Percentiles rank a stretch among this genome's conserved stretches.
Evolutionary conservation across 2,113 vertebrate species (phyloP).

Genomic region (Australoheros scitulus): DNA sequence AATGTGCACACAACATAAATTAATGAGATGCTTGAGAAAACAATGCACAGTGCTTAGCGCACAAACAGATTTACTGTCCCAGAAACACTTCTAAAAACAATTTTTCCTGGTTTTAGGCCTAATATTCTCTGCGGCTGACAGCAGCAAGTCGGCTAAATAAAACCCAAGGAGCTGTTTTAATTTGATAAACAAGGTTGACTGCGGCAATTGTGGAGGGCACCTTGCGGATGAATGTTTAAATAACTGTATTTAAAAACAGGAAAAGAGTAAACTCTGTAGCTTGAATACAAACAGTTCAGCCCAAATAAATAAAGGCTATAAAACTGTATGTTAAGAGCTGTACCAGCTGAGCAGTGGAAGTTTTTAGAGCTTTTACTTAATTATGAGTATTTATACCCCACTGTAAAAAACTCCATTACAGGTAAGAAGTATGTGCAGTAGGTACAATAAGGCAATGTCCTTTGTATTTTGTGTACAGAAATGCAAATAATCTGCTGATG

Average conservation of each 20-base stretch:
- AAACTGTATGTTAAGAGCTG: not conserved
- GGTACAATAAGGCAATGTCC: not conserved
- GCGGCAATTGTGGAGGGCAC: not conserved
- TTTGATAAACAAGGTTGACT: constrained; percentile 15
- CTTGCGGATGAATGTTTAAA: not conserved
- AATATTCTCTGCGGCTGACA: not conserved
- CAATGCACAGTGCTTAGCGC: not conserved
- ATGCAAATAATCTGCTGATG: not conserved
- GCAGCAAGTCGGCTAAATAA: not conserved
- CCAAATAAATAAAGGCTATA: not conserved
- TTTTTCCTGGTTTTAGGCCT: accelerated
- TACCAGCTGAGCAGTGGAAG: not conserved
- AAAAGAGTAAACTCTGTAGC: not conserved
- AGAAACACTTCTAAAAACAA: not conserved
- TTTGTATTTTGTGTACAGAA: not conserved
- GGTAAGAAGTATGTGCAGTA: not conserved
- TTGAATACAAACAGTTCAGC: not conserved
- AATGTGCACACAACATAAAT: constrained; percentile 15
- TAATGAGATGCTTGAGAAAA: constrained; percentile 40
- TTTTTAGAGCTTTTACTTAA: not conserved
- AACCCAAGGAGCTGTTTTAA: not conserved
- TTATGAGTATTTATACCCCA: not conserved
- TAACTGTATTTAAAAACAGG: not conserved
- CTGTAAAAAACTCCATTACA: not conserved
- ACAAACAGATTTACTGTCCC: not conserved